These are phyloP conservation scores for Mallotus villosus DNA, from an alignment of 2,797 vertebrate species.

Conservation along the genomic window DNA sequence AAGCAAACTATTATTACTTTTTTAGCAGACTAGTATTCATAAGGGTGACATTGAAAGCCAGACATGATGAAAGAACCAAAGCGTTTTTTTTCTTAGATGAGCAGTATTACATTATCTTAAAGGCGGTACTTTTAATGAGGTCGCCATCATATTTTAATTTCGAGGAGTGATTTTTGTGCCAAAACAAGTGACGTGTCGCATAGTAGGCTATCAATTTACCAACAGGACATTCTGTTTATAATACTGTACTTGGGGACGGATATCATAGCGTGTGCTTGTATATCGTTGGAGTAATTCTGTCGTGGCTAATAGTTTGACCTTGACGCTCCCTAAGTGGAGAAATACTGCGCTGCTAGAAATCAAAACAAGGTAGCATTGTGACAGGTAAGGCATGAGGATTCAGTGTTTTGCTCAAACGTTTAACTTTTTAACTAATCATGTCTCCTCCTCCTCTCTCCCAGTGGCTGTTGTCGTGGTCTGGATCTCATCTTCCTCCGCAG, in stretches of 20 bases:
- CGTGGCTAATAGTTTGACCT: neutral
- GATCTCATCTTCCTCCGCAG: slow-evolving; percentile 17
- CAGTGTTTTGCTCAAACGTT: slow-evolving; percentile 79
- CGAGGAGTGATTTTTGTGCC: neutral
- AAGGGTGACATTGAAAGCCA: slow-evolving; percentile 62
- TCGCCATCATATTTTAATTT: neutral
- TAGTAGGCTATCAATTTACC: too few relatives aligned
- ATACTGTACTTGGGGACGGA: neutral
- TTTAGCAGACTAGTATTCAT: slow-evolving; percentile 60
- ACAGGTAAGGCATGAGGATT: slow-evolving; percentile 98
- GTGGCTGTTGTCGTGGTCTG: slow-evolving; percentile 44
- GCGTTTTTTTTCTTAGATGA: slow-evolving; percentile 63
- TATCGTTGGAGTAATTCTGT: slow-evolving; percentile 12
- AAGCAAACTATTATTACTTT: slow-evolving; percentile 48
- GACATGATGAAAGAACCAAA: slow-evolving; percentile 60
- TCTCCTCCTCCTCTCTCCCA: slow-evolving; percentile 51
- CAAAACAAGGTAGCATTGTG: slow-evolving; percentile 84
- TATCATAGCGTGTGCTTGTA: neutral
- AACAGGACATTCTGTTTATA: too few relatives aligned
- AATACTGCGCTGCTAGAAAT: slow-evolving; percentile 76
- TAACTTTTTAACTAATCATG: slow-evolving; percentile 62
- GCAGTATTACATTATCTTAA: slow-evolving; percentile 62
- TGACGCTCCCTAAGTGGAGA: slow-evolving; percentile 62
- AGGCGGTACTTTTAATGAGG: slow-evolving; percentile 18
- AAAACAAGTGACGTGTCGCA: neutral